Evolutionary conservation across 1,140 invertebrate species (phyloP), one percentile per base, ranked within the genome.

Genomic region (Drosophila ercepeae): DNA sequence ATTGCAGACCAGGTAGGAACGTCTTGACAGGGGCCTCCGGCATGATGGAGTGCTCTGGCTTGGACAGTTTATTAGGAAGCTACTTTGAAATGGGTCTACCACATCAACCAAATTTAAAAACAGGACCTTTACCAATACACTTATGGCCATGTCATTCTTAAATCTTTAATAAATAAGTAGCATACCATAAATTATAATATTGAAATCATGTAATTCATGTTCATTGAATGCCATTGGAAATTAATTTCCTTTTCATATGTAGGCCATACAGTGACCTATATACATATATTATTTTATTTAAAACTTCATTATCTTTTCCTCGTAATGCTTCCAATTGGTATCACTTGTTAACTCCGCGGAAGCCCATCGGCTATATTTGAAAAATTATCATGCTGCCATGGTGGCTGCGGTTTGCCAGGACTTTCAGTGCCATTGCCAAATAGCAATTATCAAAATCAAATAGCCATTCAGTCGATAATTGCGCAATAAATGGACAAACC

Each of bases 21-120:
- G 16, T 18, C 23, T 27, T 39, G 59, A 64, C 68, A 65, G 70
- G 27, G 9, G 16, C 48, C 41, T 16, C 44, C 18, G 14, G 34
- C 36, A 23, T 48, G 42, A 68, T 57, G 52, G 39, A 60, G 34
- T 39, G 21, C 48, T 54, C 67, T 63, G 55, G 18, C 39, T 41
- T 41, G 58, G 70, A 63, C 50, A 48, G 59, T 75, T 78, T 83
- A 83, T 83, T 78, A 83, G 29, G 8, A 42, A 16, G 29, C 14
- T 16, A 27, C 9, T 13, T 21, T 46, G n/a, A 11, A 32, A 23
- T 14, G 39, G 39, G 16, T 42, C 14, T 9, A 14, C 14, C 39
- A 19, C 14, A 16, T 39, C 13, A 14, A 39, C 36, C 9, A 16
- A 39, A 39, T 36, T n/a, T 36, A 14, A 27, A 27, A 27, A 27